phyloP scores from a whole-genome alignment of 2,888 invertebrate species.

The Hirtodrosophila cameraria region DNA sequence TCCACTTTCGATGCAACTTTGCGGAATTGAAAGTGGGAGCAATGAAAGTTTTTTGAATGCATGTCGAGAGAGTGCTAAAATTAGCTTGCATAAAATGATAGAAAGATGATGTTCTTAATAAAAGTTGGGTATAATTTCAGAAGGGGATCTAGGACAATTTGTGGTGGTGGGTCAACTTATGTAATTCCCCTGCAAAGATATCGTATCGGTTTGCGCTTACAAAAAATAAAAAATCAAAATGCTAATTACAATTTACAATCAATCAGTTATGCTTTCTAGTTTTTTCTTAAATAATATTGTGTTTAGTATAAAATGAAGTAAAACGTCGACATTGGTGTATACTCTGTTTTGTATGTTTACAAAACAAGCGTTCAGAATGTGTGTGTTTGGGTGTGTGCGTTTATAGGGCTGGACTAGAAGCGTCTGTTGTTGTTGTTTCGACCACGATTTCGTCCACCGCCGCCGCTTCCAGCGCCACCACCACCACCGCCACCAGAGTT shows the following conservation, averaged over 20 bases:
- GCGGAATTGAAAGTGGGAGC: no score
- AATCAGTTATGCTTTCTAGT: slow-evolving; percentile 20
- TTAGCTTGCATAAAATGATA: no score
- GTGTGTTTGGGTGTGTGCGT: slow-evolving; percentile 11
- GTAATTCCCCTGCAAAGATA: background rate
- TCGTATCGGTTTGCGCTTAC: slow-evolving; percentile 17
- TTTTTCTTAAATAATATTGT: slow-evolving; percentile 38
- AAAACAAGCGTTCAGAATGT: slow-evolving; percentile 42
- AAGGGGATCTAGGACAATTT: no score
- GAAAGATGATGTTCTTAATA: no score
- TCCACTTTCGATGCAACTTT: no score
- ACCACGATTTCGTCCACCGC: slow-evolving; percentile 53
- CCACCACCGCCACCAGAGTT: slow-evolving; percentile 49
- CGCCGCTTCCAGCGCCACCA: slow-evolving; percentile 27
- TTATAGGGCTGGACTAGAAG: slow-evolving; percentile 60
- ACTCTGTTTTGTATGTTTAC: slow-evolving; percentile 22
- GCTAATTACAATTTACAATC: slow-evolving; percentile 25
- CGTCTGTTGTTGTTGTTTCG: slow-evolving; percentile 79
- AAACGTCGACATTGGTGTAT: no score
- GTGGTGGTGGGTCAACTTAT: no score
- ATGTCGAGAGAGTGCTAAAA: no score
- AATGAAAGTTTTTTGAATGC: no score
- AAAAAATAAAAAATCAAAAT: slow-evolving; percentile 8
- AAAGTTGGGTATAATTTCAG: no score
- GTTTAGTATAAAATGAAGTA: slow-evolving; percentile 25